phyloP scores from a whole-genome alignment of 1,140 invertebrate genomes.

The Bacillus rossius region DNA sequence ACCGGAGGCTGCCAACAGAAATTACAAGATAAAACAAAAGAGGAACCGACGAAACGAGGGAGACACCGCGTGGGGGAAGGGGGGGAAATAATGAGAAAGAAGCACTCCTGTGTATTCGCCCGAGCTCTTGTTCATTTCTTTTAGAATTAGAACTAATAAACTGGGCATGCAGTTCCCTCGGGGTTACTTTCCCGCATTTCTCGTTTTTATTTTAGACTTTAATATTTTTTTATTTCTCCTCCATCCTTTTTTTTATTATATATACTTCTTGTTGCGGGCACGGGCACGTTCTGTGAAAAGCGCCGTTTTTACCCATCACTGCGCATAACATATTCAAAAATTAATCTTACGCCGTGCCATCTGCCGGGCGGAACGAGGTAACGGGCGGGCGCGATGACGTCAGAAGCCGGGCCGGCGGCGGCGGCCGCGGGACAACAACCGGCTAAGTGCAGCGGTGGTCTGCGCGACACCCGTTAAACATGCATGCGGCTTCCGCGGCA shows the following conservation, averaged over 20 bases:
- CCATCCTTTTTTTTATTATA: too few species aligned
- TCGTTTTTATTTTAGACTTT: too few species aligned
- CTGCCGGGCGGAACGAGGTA: background rate
- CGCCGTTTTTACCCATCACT: background rate
- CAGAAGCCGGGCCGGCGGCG: background rate
- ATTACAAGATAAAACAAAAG: too few species aligned
- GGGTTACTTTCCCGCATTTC: conserved; percentile 5
- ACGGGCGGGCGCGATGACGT: background rate
- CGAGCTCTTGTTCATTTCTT: conserved; percentile 1
- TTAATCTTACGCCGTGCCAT: conserved; percentile 7
- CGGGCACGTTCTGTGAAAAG: too few species aligned
- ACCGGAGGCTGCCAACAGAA: too few species aligned
- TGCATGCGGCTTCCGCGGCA: too few species aligned
- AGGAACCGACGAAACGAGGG: too few species aligned
- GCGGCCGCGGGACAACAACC: background rate
- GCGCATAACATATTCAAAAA: conserved; percentile 11
- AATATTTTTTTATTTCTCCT: too few species aligned
- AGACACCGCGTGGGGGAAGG: too few species aligned
- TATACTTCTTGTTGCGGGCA: too few species aligned
- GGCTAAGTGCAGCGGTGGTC: too few species aligned
- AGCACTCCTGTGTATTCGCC: background rate
- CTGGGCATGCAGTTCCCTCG: background rate
- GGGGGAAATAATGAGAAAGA: conserved; percentile 6
- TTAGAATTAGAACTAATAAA: conserved; percentile 10
- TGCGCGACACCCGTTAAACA: too few species aligned